Percentiles rank a stretch among this genome's conserved stretches.
Conservation (phyloP, 1,140 invertebrate species). For the Drosophila aff. region DNA sequence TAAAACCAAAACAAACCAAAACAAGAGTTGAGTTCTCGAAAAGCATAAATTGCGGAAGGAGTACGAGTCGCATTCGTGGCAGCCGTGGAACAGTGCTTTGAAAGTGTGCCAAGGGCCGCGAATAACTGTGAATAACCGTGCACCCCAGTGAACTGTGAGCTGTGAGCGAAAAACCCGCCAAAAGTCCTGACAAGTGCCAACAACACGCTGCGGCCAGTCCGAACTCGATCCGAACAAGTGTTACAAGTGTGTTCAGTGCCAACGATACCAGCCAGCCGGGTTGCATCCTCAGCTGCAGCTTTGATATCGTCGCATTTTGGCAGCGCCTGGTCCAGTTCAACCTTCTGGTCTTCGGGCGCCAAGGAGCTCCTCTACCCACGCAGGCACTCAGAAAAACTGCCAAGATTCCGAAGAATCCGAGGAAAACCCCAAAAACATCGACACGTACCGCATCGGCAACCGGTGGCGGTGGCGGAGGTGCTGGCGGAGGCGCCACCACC, state of each 20-base stretch:
- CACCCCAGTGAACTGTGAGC: constrained; percentile 23
- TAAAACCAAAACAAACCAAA: constrained; percentile 24
- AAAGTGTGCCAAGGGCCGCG: constrained; percentile 39
- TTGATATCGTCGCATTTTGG: constrained; percentile 76
- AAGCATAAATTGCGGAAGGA: constrained; percentile 10
- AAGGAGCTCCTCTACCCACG: constrained; percentile 55
- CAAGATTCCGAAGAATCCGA: constrained; percentile 85
- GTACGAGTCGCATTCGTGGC: constrained; percentile 1
- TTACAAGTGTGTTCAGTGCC: constrained; percentile 67
- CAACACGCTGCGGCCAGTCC: constrained; percentile 24
- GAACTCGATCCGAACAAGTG: constrained; percentile 51
- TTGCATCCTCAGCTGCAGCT: constrained; percentile 62
- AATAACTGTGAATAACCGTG: constrained; percentile 14
- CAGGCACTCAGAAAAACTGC: constrained; percentile 74
- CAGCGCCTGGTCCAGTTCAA: constrained; percentile 70
- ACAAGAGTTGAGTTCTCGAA: background rate
- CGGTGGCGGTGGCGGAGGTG: constrained; percentile 83
- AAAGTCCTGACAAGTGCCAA: constrained; percentile 32
- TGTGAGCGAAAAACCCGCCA: constrained; percentile 49
- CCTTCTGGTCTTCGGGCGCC: constrained; percentile 64
- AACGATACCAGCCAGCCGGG: constrained; percentile 42
- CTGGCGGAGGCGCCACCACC: constrained; percentile 81
- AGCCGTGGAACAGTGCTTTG: background rate
- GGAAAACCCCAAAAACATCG: constrained; percentile 85
- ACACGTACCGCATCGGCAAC: constrained; percentile 85